These are phyloP conservation scores for Drosophila prosaltans DNA, from an alignment of 1,140 invertebrate species.

Conservation along the genomic window DNA sequence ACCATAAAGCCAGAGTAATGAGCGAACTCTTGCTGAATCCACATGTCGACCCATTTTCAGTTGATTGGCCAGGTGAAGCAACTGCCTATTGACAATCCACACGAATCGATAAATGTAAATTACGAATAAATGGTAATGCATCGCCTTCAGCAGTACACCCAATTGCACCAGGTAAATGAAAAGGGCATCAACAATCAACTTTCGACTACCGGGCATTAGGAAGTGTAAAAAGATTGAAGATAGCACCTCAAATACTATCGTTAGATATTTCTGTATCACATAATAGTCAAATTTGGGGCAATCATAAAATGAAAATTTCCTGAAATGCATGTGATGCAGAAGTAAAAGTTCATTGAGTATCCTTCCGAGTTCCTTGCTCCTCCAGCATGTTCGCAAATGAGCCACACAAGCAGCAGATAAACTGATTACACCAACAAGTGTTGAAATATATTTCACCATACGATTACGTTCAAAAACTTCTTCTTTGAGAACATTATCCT, in stretches of 20 bases:
- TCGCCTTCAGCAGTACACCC: neutral
- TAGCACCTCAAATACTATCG: slow-evolving; percentile 7
- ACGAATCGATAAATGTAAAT: slow-evolving; percentile 49
- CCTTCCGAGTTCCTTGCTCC: slow-evolving; percentile 4
- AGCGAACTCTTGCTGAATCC: neutral
- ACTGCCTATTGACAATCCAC: slow-evolving; percentile 52
- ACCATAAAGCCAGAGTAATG: slow-evolving; percentile 11
- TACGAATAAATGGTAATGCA: slow-evolving; percentile 53
- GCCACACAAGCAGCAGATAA: neutral
- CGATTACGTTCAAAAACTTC: slow-evolving; percentile 24
- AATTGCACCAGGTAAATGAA: neutral
- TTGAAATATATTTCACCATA: slow-evolving; percentile 1
- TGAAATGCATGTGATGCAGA: slow-evolving; percentile 15
- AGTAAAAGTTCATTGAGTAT: slow-evolving; percentile 26
- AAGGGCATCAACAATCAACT: neutral
- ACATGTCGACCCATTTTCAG: neutral
- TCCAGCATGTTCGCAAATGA: slow-evolving; percentile 24
- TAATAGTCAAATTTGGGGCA: slow-evolving; percentile 7
- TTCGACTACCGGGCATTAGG: neutral
- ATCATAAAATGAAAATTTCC: neutral
- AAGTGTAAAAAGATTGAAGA: slow-evolving; percentile 10
- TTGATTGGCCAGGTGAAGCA: slow-evolving; percentile 34
- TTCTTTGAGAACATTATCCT: neutral
- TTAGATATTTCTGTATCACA: slow-evolving; percentile 19
- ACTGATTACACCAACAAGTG: neutral